Conservation (phyloP, 2,888 invertebrate genomes). For the Tachina fera region DNA sequence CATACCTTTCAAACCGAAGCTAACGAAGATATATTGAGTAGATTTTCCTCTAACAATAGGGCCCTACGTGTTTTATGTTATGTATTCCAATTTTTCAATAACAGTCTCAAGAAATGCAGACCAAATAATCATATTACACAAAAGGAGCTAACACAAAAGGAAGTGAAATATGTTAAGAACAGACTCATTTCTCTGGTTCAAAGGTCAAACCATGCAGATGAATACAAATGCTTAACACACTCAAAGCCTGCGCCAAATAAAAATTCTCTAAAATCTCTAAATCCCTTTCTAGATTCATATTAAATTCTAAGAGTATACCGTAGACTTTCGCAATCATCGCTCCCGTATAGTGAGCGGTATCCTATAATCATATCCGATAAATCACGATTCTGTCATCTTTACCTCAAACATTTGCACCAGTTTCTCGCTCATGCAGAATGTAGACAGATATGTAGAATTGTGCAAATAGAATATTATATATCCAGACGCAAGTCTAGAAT, state of each 20-base stretch:
- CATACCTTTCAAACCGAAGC: no score
- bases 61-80: not conserved
- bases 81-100: not conserved
- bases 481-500: not conserved
- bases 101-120: not conserved
- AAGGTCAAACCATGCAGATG: not conserved
- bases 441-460: slow-evolving; percentile 2
- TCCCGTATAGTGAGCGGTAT: not conserved
- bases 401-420: not conserved
- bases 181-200: not conserved
- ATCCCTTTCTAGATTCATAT: not conserved
- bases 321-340: not conserved
- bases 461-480: not conserved
- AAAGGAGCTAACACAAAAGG: not conserved
- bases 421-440: not conserved
- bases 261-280: not conserved
- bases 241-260: not conserved
- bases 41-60: not conserved
- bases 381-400: no score
- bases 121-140: no score
- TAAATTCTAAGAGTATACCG: not conserved
- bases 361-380: not conserved
- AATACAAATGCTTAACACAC: not conserved
- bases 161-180: no score
- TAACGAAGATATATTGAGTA: not conserved